Evolutionary conservation across 37 sponge, comb jelly and placozoan genomes (phyloP).

Genomic region (Theonella swinhoei): DNA sequence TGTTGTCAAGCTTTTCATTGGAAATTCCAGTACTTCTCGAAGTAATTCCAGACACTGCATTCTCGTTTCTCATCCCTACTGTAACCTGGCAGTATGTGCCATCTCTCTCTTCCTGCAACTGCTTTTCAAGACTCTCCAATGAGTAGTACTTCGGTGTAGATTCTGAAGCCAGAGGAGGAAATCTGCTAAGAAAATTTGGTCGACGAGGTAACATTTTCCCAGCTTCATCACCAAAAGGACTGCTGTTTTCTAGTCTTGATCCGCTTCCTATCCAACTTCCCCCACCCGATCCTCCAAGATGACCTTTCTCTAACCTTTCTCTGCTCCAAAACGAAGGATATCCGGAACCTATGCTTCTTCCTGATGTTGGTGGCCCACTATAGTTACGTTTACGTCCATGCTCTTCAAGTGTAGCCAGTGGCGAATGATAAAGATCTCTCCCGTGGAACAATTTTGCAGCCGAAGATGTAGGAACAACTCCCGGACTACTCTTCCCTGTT

Average conservation of each 20-base stretch:
- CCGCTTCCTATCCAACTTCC: neutral
- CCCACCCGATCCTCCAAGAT: neutral
- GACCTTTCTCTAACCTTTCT: neutral
- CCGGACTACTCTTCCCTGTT: neutral
- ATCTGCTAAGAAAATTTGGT: neutral
- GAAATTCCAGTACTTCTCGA: neutral
- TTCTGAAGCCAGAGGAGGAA: neutral
- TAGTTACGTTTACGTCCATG: neutral
- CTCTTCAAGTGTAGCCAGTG: neutral
- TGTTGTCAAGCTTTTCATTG: neutral
- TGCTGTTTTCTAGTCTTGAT: neutral
- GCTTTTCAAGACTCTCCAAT: neutral
- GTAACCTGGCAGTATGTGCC: conserved; percentile 41
- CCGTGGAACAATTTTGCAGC: neutral
- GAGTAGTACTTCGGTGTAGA: neutral
- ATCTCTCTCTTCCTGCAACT: neutral
- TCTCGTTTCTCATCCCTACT: conserved; percentile 2
- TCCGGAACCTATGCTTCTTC: neutral
- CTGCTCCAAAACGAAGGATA: neutral
- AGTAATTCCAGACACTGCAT: neutral
- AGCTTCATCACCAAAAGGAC: neutral
- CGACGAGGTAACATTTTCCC: neutral
- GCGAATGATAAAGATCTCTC: neutral
- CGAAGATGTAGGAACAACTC: neutral
- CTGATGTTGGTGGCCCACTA: neutral